A percentile compares a stretch with the other conserved stretches of the same genome.
Evolutionary conservation across 2,797 vertebrate genomes (phyloP).

Genomic region (Crenichthys baileyi): DNA sequence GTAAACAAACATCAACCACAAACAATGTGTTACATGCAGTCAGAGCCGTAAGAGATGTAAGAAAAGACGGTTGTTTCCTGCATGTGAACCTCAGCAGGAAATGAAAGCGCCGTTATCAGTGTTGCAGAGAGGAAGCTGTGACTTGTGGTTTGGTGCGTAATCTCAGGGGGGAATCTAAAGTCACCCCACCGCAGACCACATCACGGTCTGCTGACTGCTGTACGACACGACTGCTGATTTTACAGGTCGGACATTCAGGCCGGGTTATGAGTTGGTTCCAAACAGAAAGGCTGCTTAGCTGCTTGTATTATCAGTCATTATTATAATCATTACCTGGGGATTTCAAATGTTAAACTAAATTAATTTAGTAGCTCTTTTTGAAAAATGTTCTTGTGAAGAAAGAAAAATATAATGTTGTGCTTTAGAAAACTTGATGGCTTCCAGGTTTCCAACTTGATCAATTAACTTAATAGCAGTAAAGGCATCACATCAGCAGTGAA

Average conservation of each 20-base stretch:
- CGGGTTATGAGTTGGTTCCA: not conserved
- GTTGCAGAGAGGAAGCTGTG: constrained; percentile 33
- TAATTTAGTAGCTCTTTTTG: no score
- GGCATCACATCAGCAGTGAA: not conserved
- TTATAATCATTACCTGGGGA: not conserved
- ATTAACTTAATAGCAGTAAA: not conserved
- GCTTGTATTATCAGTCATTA: not conserved
- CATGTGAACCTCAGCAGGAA: constrained; percentile 39
- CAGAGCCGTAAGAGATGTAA: not conserved
- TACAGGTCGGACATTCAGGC: not conserved
- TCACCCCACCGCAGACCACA: constrained; percentile 50
- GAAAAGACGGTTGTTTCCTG: constrained; percentile 29
- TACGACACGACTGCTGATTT: not conserved
- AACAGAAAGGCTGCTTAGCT: not conserved
- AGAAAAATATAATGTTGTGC: not conserved
- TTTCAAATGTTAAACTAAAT: not conserved
- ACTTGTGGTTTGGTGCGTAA: constrained; percentile 36
- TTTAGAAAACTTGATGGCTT: no score
- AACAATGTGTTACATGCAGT: not conserved
- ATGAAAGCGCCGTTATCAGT: constrained; percentile 48
- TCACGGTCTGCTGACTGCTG: constrained; percentile 10
- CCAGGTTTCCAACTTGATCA: not conserved
- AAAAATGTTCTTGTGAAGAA: no score
- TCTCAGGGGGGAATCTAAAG: constrained; percentile 46
- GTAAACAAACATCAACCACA: not conserved